Base-by-base conservation (phyloP, 2,113 vertebrate species). In the Oncorhynchus gorbuscha region DNA sequence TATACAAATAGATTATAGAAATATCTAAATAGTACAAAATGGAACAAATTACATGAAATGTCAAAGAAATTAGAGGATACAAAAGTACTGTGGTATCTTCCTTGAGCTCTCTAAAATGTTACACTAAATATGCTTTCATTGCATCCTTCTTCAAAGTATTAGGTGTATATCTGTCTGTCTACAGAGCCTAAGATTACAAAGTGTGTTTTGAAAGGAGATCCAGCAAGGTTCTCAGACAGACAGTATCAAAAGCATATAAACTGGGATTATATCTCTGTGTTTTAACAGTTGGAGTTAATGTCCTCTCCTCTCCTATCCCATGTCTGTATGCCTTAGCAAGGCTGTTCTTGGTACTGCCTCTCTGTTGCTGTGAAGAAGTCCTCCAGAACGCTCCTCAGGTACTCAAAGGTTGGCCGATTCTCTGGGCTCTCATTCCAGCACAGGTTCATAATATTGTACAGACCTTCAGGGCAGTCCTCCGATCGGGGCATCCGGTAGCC, bases 311-410 rank as follows among this genome's bases (percentile, higher is more conserved):
- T 18, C 51, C 39, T 45, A 45, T 12, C 39, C 39, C 8, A 45
- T 45, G 32, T 67, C 11, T 85, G 80, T 79, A 18, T 77, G 74
- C 5, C n/a, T 84, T 51, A 74, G 51, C 72, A 81, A 0, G 93
- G 92, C 83, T 97, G 94, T 64, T 95, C 94, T 87, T 99, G 96
- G 84, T 99, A 99, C 85, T 98, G 97, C 85, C 94, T 93, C 91
- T 99, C 97, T 0, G 97, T 99, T 90, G 97, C 95, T 0, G 96
- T 98, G 90, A 95, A 95, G 92, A 98, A 99, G 88, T 99, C 97
- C 86, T 97, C 97, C 78, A 98, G 90, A 62, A 98, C 93, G 0
- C 93, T 95, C 79, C 94, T 95, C 86, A 99, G 93, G 83, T 95
- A 97, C 73, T 99, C 97, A 3, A 99, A 99, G 16, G 98, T 99